Percentiles rank a stretch among this genome's conserved stretches.
Evolutionary conservation across 2,888 invertebrate species (phyloP).

Genomic region (Xestobium rufovillosum): DNA sequence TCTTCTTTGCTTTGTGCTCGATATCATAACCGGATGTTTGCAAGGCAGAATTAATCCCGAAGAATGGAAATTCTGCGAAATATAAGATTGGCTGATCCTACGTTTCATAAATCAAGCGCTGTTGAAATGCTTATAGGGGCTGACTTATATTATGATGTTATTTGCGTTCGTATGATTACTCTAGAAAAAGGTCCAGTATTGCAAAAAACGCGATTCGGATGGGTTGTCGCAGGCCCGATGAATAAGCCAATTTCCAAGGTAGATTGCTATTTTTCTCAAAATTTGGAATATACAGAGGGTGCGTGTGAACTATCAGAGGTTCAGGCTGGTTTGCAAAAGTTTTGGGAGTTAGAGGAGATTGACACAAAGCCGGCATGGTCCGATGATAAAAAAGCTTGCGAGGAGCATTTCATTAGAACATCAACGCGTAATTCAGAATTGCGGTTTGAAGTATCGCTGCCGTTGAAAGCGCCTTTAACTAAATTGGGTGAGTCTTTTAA

Average conservation of each 20-base stretch:
- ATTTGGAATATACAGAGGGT: too few relatives aligned
- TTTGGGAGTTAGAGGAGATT: slow-evolving; percentile 25
- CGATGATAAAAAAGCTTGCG: slow-evolving; percentile 22
- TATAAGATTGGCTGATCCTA: slow-evolving; percentile 11
- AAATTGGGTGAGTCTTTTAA: slow-evolving; percentile 21
- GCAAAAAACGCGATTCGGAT: slow-evolving; percentile 22
- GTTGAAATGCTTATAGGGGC: slow-evolving; percentile 14
- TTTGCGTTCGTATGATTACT: slow-evolving; percentile 6
- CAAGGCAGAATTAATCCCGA: too few relatives aligned
- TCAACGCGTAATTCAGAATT: slow-evolving; percentile 17
- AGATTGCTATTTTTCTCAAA: too few relatives aligned
- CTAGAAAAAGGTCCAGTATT: slow-evolving; percentile 13
- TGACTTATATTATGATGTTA: slow-evolving; percentile 6
- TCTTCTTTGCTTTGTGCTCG: too few relatives aligned
- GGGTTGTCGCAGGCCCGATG: slow-evolving; percentile 20
- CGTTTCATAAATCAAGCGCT: slow-evolving; percentile 5
- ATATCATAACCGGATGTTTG: too few relatives aligned
- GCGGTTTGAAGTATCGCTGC: slow-evolving; percentile 19
- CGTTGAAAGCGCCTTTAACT: slow-evolving; percentile 9
- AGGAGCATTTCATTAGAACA: slow-evolving; percentile 19
- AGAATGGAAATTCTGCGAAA: slow-evolving; percentile 11
- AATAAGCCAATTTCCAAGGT: slow-evolving; percentile 6
- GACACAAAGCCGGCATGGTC: slow-evolving; percentile 8
- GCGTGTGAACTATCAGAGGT: too few relatives aligned
- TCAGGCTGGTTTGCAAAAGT: too few relatives aligned